Conservation (phyloP, 2,113 vertebrate genomes). For the Pluvialis apricaria region DNA sequence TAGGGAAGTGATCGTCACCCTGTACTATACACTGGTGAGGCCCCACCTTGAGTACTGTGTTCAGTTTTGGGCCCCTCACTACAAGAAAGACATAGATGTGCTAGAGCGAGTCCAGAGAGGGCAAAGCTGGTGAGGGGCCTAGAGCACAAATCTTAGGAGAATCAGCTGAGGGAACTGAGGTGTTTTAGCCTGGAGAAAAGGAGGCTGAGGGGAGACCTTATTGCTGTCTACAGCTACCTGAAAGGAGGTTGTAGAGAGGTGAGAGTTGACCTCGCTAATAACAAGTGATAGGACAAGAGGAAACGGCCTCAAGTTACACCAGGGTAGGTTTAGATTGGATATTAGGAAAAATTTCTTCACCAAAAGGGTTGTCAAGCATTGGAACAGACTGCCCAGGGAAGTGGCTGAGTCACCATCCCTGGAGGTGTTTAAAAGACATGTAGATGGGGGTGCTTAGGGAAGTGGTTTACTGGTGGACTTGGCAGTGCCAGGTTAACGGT, state of each 20-base stretch:
- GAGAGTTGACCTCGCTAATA: neutral
- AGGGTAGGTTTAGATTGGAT: neutral
- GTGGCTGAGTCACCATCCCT: neutral
- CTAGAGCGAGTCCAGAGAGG: neutral
- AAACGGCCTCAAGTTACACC: neutral
- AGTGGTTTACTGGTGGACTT: neutral
- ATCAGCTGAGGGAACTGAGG: neutral
- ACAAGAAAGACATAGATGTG: neutral
- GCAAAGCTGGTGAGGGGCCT: neutral
- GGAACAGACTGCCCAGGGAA: neutral
- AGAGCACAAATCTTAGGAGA: neutral
- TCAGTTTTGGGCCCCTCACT: neutral
- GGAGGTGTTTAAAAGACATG: neutral
- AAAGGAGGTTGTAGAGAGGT: neutral
- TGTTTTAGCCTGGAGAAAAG: neutral
- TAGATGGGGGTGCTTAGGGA: neutral
- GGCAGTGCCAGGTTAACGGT: neutral
- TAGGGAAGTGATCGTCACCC: neutral
- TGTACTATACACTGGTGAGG: neutral
- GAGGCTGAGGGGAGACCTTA: neutral
- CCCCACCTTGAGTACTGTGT: neutral
- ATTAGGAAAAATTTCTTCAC: neutral
- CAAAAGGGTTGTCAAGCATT: neutral
- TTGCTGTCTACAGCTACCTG: neutral
- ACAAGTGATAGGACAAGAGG: neutral